These are phyloP conservation scores for Tachyglossus aculeatus DNA, from an alignment of 2,797 vertebrate species.

Conservation along the genomic window DNA sequence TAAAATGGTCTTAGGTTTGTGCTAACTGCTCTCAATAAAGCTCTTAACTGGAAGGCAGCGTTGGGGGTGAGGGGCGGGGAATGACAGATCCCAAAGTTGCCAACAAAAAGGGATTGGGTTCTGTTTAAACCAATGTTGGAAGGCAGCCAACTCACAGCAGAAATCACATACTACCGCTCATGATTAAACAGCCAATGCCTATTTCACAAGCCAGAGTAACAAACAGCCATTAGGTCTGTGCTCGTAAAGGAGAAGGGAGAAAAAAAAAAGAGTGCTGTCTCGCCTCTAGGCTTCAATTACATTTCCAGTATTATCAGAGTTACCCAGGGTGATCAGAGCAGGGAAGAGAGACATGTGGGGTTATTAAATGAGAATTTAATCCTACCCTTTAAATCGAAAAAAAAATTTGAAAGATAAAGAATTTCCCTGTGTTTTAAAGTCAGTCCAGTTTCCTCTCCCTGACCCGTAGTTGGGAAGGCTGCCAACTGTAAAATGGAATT, in stretches of 20 bases:
- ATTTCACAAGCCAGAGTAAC: neutral
- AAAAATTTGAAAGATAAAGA: constrained; percentile 36
- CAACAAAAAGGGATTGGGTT: accelerated
- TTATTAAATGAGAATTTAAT: constrained; percentile 62
- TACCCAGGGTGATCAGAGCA: neutral
- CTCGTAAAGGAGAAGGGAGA: too few relatives aligned
- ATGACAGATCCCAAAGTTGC: neutral
- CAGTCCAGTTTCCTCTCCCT: constrained; percentile 32
- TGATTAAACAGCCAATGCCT: neutral
- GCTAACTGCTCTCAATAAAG: neutral
- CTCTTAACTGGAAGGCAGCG: constrained; percentile 7
- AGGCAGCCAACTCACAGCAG: neutral
- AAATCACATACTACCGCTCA: neutral
- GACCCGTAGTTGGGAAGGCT: constrained; percentile 57
- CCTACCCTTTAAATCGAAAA: constrained; percentile 44
- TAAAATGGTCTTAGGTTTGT: neutral
- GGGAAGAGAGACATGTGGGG: constrained; percentile 29
- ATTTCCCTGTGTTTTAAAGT: constrained; percentile 51
- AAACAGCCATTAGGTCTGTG: neutral
- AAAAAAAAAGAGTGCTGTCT: neutral
- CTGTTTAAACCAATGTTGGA: neutral
- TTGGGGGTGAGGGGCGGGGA: neutral
- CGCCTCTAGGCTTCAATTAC: neutral
- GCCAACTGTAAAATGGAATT: constrained; percentile 77
- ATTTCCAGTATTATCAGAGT: constrained; percentile 12